Evolutionary conservation across 2,113 vertebrate genomes (phyloP).

Genomic region (Sminthopsis crassicaudata): DNA sequence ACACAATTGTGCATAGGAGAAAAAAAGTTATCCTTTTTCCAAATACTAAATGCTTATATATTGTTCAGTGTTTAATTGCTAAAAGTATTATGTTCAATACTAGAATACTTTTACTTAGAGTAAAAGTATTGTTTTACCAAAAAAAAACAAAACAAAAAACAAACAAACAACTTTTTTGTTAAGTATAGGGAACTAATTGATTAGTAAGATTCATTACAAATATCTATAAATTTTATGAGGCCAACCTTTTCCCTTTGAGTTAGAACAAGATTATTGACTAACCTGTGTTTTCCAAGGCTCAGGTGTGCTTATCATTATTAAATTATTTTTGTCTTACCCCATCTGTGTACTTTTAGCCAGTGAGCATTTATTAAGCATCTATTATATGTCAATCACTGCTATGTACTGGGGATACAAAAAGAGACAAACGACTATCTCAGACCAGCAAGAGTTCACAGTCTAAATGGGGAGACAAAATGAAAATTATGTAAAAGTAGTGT

Average conservation of each 20-base stretch:
- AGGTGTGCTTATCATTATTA: slow-evolving; percentile 16
- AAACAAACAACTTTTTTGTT: background rate
- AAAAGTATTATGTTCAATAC: background rate
- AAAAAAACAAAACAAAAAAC: too few species aligned
- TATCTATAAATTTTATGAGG: background rate
- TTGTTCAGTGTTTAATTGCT: slow-evolving; percentile 28
- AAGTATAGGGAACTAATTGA: slow-evolving; percentile 26
- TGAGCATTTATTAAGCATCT: background rate
- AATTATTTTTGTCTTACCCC: background rate
- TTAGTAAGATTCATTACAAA: slow-evolving; percentile 24
- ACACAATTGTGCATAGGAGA: background rate
- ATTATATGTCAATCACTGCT: background rate
- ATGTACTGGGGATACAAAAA: background rate
- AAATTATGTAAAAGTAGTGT: background rate
- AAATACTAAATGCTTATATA: background rate
- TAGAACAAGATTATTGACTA: slow-evolving; percentile 23
- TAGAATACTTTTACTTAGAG: background rate
- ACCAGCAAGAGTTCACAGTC: background rate
- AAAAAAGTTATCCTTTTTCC: background rate
- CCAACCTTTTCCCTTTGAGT: slow-evolving; percentile 6
- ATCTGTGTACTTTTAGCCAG: background rate
- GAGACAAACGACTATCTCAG: background rate
- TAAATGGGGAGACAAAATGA: background rate
- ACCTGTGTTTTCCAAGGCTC: background rate
- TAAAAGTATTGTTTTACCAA: too few species aligned